These are phyloP conservation scores for Neria commutata DNA, from an alignment of 2,888 invertebrate genomes.

Conservation along the genomic window DNA sequence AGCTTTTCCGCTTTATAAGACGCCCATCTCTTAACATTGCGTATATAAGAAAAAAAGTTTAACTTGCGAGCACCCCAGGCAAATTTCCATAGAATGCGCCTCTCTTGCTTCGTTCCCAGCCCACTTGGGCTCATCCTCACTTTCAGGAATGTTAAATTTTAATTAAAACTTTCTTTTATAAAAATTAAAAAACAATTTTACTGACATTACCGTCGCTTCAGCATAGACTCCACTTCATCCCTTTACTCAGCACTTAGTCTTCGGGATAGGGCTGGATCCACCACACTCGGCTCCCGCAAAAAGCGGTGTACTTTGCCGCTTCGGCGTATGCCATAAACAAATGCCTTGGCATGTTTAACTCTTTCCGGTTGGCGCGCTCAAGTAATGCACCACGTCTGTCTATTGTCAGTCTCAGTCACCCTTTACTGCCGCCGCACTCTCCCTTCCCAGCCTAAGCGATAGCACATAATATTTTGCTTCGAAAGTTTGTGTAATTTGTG, in stretches of 20 bases:
- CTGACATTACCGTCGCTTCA: too few species aligned
- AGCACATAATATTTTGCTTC: conserved; percentile 3
- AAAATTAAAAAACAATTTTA: conserved; percentile 24
- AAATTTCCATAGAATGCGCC: background rate
- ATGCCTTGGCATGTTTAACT: conserved; percentile 55
- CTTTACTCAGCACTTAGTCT: background rate
- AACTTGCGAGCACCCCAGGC: too few species aligned
- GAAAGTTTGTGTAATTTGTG: conserved; percentile 44
- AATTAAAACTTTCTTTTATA: conserved; percentile 23
- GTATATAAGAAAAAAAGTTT: too few species aligned
- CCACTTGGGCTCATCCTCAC: background rate
- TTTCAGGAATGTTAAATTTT: conserved; percentile 18
- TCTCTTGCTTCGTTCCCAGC: background rate
- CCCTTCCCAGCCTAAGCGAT: background rate
- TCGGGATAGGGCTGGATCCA: background rate
- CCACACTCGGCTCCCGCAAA: background rate
- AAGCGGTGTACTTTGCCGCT: background rate
- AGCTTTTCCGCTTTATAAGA: too few species aligned
- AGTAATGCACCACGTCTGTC: background rate
- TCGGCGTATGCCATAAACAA: conserved; percentile 46
- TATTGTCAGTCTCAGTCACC: background rate
- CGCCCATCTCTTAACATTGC: too few species aligned
- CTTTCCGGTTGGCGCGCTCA: conserved; percentile 47
- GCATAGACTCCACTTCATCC: too few species aligned
- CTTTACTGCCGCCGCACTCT: background rate